phyloP scores from a whole-genome alignment of 2,888 invertebrate species.

The Epistrophella euchroma region DNA sequence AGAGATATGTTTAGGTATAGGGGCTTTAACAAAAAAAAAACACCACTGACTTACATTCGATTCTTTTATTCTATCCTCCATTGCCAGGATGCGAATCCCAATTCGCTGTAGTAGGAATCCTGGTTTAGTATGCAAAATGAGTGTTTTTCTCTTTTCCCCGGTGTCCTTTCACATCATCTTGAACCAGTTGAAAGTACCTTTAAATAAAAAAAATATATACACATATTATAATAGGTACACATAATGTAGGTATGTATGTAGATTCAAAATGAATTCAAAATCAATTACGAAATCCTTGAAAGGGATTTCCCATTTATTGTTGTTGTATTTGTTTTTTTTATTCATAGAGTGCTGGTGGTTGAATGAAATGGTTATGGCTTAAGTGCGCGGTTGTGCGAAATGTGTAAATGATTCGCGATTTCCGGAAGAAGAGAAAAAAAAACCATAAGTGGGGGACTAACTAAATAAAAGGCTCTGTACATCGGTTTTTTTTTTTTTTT shows the following conservation, averaged over 20 bases:
- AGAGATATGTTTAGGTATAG: not conserved
- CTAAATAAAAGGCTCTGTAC: slow-evolving; percentile 53
- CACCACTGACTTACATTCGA: slow-evolving; percentile 74
- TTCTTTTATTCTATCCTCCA: slow-evolving; percentile 36
- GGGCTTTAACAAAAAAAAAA: slow-evolving; percentile 19
- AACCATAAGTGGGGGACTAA: slow-evolving; percentile 11
- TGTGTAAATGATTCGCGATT: slow-evolving; percentile 75
- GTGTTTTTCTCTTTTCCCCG: not conserved
- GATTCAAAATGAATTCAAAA: slow-evolving; percentile 56
- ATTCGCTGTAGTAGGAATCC: slow-evolving; percentile 19
- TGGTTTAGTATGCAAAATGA: slow-evolving; percentile 16
- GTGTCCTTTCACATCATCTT: slow-evolving; percentile 28
- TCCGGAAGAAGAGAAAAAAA: slow-evolving; percentile 43
- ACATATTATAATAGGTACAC: not conserved
- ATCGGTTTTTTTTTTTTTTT: slow-evolving; percentile 5
- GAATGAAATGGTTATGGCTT: slow-evolving; percentile 44
- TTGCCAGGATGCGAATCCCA: slow-evolving; percentile 43
- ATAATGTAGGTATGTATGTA: not conserved
- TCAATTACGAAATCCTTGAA: slow-evolving; percentile 71
- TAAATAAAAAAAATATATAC: slow-evolving; percentile 41
- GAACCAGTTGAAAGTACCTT: slow-evolving; percentile 49
- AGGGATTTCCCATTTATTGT: slow-evolving; percentile 58
- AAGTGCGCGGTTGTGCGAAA: slow-evolving; percentile 65
- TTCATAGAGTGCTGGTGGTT: slow-evolving; percentile 36
- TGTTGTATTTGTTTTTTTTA: slow-evolving; percentile 48